Evolutionary conservation across 2,888 invertebrate species (phyloP), one percentile per base, ranked within the genome.

Genomic region (Drosophila vallismaia): DNA sequence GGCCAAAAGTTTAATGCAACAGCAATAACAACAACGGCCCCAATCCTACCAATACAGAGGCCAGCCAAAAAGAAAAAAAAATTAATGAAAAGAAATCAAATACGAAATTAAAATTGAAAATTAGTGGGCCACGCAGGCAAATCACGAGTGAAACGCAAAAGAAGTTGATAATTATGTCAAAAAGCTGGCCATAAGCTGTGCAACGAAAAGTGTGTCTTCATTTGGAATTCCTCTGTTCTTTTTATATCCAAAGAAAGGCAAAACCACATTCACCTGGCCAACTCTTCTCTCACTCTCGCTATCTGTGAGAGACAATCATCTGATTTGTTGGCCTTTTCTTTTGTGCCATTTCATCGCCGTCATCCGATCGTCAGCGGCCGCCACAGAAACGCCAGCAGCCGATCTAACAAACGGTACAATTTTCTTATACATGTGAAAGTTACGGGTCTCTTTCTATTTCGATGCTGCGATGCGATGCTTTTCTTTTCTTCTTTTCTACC

Each of bases 1-100:
- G 60, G 76, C 77, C 75, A 70, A 83, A 86, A 83, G 79, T 77
- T 80, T 75, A 84, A 72, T 84, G 84, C 78, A 86, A 71, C 74
- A 69, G 54, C 57, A 73, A 40, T 50, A 73, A 62, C 52, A 74
- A 42, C 64, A 57, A 68, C 57, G 51, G 64, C 62, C 62, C 63
- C 51, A 55, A 38, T 46, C 59, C 14, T 54, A 60, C 64, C 56
- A 68, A 60, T 50, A 49, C 74, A 48, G 69, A 48, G 62, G 53
- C 54, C 78, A 69, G 55, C 46, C 48, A 10, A 66, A 55, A 71
- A 19, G 3, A 42, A 7, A 40, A 58, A 69, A 66, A 68, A 56
- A 67, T 76, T 58, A 75, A 74, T 71, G 57, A 59, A 85, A 81
- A 82, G 75, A 81, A 84, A 84, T 84, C 75, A 84, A 80, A 84